These are phyloP conservation scores for Salticus scenicus DNA, from an alignment of 2,888 invertebrate genomes.

Conservation along the genomic window DNA sequence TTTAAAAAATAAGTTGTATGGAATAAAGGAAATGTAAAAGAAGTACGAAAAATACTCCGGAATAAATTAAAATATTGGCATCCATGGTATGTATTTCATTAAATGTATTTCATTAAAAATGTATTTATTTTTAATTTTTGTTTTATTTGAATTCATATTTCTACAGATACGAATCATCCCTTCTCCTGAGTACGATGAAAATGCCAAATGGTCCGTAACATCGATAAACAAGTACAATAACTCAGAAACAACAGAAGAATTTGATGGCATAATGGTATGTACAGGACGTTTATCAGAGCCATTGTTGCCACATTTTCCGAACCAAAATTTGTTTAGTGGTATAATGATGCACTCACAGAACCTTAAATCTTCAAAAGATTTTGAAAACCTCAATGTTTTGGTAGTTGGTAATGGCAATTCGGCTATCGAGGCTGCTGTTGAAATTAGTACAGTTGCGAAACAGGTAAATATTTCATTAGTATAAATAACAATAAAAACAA, in stretches of 20 bases:
- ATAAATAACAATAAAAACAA: neutral
- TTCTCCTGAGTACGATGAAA: conserved; percentile 58
- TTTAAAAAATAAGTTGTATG: no score
- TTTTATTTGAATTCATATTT: no score
- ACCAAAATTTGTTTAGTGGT: conserved; percentile 75
- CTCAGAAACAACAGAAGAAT: conserved; percentile 73
- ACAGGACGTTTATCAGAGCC: conserved; percentile 77
- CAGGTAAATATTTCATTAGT: conserved; percentile 73
- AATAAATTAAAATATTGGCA: no score
- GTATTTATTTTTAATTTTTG: no score
- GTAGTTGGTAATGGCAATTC: conserved; percentile 78
- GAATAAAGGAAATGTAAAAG: no score
- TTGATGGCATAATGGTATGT: conserved; percentile 77
- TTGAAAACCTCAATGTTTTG: conserved; percentile 75
- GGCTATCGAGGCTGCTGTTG: conserved; percentile 76
- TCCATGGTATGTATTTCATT: no score
- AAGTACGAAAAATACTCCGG: no score
- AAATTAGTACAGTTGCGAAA: conserved; percentile 74
- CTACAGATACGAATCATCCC: conserved; percentile 26
- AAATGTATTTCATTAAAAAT: no score
- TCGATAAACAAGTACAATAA: neutral
- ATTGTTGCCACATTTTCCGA: conserved; percentile 75
- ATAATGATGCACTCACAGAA: conserved; percentile 72
- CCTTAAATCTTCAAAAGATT: conserved; percentile 64
- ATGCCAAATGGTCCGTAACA: conserved; percentile 66